Percentiles rank a stretch among this genome's conserved stretches.
These are phyloP conservation scores for Mamestra configurata DNA, from an alignment of 1,140 invertebrate genomes.

Conservation along the genomic window DNA sequence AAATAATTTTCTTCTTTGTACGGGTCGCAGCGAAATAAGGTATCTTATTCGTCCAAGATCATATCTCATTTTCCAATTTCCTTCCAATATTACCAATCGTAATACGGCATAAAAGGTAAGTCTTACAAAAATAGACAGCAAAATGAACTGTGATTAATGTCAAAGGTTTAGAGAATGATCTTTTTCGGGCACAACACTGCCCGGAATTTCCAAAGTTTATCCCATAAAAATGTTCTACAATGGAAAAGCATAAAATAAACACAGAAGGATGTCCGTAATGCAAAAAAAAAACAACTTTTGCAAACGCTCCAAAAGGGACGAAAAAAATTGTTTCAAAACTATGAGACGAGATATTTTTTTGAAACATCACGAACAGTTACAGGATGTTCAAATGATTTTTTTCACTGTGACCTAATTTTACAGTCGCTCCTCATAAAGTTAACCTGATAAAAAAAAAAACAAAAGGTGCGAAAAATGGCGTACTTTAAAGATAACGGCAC, in stretches of 20 bases:
- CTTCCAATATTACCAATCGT: constrained; percentile 22
- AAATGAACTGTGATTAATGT: not conserved
- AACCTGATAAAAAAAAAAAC: constrained; percentile 5
- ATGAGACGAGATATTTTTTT: constrained; percentile 1
- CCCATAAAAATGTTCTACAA: constrained; percentile 22
- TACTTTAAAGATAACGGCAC: constrained; percentile 7
- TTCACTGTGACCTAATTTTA: not conserved
- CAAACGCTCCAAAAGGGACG: not conserved
- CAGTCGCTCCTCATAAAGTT: not conserved
- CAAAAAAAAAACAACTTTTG: not conserved
- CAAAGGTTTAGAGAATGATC: not conserved
- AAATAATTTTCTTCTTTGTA: not conserved
- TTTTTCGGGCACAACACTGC: not conserved
- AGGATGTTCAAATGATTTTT: constrained; percentile 4
- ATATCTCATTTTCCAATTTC: constrained; percentile 33
- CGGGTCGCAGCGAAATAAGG: not conserved
- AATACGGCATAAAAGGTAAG: not conserved
- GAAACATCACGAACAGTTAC: constrained; percentile 2
- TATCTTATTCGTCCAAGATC: constrained; percentile 14
- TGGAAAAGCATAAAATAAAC: not conserved
- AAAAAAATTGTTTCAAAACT: constrained; percentile 17
- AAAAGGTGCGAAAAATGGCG: constrained; percentile 13
- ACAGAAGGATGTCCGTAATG: constrained; percentile 4
- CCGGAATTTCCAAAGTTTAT: not conserved
- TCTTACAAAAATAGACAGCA: not conserved